These are phyloP conservation scores for Vulpes vulpes DNA, from an alignment of 2,113 vertebrate genomes.

Conservation along the genomic window DNA sequence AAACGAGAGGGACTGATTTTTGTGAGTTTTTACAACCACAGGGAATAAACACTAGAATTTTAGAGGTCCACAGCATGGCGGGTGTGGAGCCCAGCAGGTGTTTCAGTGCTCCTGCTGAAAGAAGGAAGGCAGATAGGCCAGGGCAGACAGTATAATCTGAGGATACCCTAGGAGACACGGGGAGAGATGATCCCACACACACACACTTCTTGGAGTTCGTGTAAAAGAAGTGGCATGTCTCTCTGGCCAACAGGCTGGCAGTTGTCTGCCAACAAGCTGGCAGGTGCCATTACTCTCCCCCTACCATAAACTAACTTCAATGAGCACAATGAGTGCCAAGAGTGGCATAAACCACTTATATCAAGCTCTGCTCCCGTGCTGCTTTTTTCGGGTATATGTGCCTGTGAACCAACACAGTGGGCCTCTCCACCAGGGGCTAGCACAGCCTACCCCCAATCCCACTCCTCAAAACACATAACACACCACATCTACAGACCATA, in stretches of 20 bases:
- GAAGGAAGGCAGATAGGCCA: not conserved
- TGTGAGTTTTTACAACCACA: not conserved
- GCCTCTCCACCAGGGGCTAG: not conserved
- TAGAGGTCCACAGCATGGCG: not conserved
- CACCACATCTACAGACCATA: not conserved
- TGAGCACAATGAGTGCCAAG: not conserved
- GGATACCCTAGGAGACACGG: not conserved
- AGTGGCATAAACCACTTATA: not conserved
- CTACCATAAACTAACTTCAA: not conserved
- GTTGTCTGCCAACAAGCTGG: not conserved
- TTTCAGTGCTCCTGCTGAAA: not conserved
- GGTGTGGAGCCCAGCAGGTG: not conserved
- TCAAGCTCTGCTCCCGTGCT: not conserved
- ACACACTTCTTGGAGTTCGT: not conserved
- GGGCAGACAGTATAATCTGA: not conserved
- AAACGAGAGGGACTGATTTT: not conserved
- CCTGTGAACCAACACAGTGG: not conserved
- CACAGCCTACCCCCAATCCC: too few species aligned
- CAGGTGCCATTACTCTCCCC: not conserved
- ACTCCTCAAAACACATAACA: not conserved
- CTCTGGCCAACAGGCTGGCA: not conserved
- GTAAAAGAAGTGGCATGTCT: not conserved
- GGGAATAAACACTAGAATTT: not conserved
- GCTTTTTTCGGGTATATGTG: not conserved
- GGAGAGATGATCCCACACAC: not conserved